phyloP scores from a whole-genome alignment of 2,888 invertebrate genomes.

The Polydrusus tereticollis region DNA sequence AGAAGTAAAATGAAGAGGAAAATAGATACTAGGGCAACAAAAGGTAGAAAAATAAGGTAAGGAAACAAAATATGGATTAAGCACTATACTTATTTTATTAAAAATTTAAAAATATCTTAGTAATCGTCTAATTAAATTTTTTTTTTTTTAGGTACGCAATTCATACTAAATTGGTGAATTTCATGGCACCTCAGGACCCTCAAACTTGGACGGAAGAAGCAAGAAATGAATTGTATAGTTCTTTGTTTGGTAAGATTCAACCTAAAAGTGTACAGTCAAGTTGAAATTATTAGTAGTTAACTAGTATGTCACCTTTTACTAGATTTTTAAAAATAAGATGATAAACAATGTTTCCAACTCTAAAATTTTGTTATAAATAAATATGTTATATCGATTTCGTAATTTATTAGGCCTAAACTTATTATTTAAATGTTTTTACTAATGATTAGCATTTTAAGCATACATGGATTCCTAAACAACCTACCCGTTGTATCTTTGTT shows the following conservation, averaged over 20 bases:
- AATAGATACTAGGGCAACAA: slow-evolving; percentile 94
- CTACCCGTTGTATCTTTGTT: too few species aligned
- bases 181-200: slow-evolving; percentile 83
- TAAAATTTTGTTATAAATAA: too few species aligned
- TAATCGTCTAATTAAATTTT: too few species aligned
- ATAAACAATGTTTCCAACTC: too few species aligned
- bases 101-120: too few species aligned
- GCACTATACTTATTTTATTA: too few species aligned
- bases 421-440: too few species aligned
- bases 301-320: neutral
- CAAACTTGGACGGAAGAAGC: slow-evolving; percentile 81
- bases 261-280: neutral
- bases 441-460: too few species aligned
- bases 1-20: slow-evolving; percentile 92
- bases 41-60: slow-evolving; percentile 87
- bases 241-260: slow-evolving; percentile 79
- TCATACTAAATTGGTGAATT: slow-evolving; percentile 89
- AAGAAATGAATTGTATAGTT: slow-evolving; percentile 83
- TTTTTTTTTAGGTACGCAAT: slow-evolving; percentile 75
- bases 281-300: slow-evolving; percentile 2
- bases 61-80: neutral
- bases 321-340: neutral
- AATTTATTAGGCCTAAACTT: too few species aligned
- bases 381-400: too few species aligned
- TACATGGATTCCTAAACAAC: too few species aligned